Conservation (phyloP, 2,888 invertebrate genomes). For the Nymphalis polychloros region DNA sequence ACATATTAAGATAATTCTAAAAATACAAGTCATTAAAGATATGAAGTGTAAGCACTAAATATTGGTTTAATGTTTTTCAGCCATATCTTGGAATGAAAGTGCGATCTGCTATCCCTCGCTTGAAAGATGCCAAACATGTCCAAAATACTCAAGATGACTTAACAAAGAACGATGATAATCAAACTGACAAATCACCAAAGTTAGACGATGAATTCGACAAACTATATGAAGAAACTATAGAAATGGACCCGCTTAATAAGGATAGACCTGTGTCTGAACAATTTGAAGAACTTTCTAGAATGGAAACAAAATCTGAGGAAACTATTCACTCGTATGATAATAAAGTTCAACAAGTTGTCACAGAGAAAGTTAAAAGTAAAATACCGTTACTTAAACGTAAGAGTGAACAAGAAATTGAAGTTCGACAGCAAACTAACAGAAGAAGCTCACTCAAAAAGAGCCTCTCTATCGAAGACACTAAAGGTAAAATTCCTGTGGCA, state of each 20-base stretch:
- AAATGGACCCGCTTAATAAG: slow-evolving; percentile 33
- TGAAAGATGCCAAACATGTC: slow-evolving; percentile 40
- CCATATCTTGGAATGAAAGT: slow-evolving; percentile 14
- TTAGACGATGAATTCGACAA: slow-evolving; percentile 70
- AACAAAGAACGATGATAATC: slow-evolving; percentile 22
- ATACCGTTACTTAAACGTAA: slow-evolving; percentile 61
- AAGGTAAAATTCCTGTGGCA: slow-evolving; percentile 21
- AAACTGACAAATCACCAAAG: slow-evolving; percentile 28
- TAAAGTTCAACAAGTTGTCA: slow-evolving; percentile 46
- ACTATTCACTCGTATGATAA: slow-evolving; percentile 70
- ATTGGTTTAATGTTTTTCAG: slow-evolving; percentile 19
- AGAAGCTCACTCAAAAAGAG: slow-evolving; percentile 37
- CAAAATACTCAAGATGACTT: slow-evolving; percentile 17
- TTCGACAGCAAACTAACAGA: slow-evolving; percentile 35
- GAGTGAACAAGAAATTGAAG: slow-evolving; percentile 54
- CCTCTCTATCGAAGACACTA: slow-evolving; percentile 36
- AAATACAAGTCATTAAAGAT: no score
- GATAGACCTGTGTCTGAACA: slow-evolving; percentile 45
- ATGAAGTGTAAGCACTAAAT: not conserved
- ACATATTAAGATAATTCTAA: no score
- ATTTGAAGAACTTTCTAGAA: slow-evolving; percentile 57
- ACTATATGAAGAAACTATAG: slow-evolving; percentile 64
- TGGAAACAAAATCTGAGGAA: slow-evolving; percentile 69
- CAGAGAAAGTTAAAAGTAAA: slow-evolving; percentile 55
- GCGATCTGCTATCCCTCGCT: slow-evolving; percentile 50